phyloP scores from a whole-genome alignment of 2,888 invertebrate genomes.

The Priocnemis perturbator region DNA sequence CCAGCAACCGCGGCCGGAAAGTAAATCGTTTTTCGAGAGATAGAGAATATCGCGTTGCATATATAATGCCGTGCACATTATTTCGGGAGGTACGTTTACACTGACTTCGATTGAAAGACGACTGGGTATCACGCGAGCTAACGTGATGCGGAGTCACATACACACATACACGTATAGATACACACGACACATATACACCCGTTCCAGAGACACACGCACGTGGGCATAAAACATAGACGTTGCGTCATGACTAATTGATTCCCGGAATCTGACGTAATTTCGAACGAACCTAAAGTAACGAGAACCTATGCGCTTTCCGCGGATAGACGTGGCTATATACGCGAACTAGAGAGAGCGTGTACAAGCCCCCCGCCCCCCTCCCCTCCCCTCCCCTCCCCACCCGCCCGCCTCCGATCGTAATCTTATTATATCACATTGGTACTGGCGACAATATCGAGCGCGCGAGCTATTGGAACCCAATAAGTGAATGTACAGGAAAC shows the following conservation, averaged over 20 bases:
- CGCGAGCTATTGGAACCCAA: too few relatives aligned
- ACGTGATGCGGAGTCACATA: slow-evolving; percentile 51
- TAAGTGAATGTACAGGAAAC: too few relatives aligned
- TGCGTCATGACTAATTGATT: slow-evolving; percentile 56
- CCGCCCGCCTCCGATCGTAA: too few relatives aligned
- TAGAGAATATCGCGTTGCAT: slow-evolving; percentile 51
- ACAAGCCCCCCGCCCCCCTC: too few relatives aligned
- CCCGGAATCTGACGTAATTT: slow-evolving; percentile 45
- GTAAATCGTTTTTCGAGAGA: slow-evolving; percentile 37
- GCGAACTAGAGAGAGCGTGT: background rate
- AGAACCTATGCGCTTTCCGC: slow-evolving; percentile 10
- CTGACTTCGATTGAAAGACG: slow-evolving; percentile 61
- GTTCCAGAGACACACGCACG: slow-evolving; percentile 22
- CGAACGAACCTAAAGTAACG: slow-evolving; percentile 33
- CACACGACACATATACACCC: background rate
- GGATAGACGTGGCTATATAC: too few relatives aligned
- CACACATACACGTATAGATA: background rate
- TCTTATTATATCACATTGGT: too few relatives aligned
- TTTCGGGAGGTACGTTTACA: slow-evolving; percentile 56
- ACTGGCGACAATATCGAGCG: too few relatives aligned
- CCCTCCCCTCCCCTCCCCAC: too few relatives aligned
- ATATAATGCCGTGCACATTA: slow-evolving; percentile 51
- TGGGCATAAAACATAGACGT: slow-evolving; percentile 7
- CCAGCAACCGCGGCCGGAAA: slow-evolving; percentile 22
- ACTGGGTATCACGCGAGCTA: slow-evolving; percentile 59